These are phyloP conservation scores for Troides oblongomaculatus DNA, from an alignment of 2,888 invertebrate genomes.

Conservation along the genomic window DNA sequence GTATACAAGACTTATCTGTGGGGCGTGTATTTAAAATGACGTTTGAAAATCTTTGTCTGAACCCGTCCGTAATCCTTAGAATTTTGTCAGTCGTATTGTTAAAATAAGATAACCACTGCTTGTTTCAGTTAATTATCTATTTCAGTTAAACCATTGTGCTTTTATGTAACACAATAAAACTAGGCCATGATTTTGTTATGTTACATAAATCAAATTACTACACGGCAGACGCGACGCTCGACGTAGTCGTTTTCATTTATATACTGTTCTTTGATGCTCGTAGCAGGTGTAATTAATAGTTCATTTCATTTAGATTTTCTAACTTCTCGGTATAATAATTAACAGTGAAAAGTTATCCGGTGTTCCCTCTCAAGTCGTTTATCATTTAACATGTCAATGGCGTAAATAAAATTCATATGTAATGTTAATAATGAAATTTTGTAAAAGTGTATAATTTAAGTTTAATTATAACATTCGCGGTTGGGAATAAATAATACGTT, in stretches of 20 bases:
- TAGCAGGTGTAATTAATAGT: conserved; percentile 24
- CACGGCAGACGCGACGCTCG: conserved; percentile 20
- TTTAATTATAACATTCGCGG: conserved; percentile 22
- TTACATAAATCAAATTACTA: conserved; percentile 29
- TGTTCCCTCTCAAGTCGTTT: no score
- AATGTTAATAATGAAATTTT: conserved; percentile 4
- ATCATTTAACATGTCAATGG: neutral
- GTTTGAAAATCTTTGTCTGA: no score
- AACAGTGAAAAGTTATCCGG: neutral
- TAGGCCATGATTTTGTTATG: conserved; percentile 18
- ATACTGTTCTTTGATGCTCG: conserved; percentile 21
- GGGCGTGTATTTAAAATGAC: no score
- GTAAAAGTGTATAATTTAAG: conserved; percentile 3
- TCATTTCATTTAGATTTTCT: conserved; percentile 8
- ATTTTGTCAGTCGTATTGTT: neutral
- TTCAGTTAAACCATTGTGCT: conserved; percentile 21
- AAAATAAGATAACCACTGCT: conserved; percentile 20
- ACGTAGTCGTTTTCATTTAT: conserved; percentile 21
- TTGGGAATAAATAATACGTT: conserved; percentile 23
- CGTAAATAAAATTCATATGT: conserved; percentile 5
- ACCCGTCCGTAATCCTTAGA: no score
- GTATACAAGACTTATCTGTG: no score
- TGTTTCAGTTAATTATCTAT: conserved; percentile 15
- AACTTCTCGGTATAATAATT: conserved; percentile 4
- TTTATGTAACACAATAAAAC: conserved; percentile 23